Evolutionary conservation across 2,797 vertebrate genomes (phyloP).

Genomic region (Spinibarbus caldwelli): DNA sequence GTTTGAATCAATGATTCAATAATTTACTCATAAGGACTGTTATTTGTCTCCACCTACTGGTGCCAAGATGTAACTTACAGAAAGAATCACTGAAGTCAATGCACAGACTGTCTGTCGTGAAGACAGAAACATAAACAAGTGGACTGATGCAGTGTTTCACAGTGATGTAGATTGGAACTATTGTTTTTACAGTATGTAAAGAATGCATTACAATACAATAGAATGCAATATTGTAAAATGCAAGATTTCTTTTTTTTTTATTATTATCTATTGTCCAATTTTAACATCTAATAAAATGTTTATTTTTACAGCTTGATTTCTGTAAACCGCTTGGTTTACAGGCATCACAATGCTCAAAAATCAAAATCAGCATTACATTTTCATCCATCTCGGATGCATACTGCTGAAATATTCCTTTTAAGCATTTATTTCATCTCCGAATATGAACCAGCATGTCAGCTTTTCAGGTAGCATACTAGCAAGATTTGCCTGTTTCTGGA

Average conservation of each 20-base stretch:
- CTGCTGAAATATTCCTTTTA: not conserved
- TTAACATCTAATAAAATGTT: not conserved
- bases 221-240: not conserved
- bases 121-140: too few relatives aligned
- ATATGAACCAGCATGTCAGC: slow-evolving; percentile 27
- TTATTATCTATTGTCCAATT: not conserved
- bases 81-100: too few relatives aligned
- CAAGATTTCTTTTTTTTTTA: too few relatives aligned
- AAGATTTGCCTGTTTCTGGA: slow-evolving; percentile 8
- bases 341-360: not conserved
- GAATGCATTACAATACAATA: not conserved
- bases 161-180: too few relatives aligned
- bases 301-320: not conserved
- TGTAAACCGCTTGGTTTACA: not conserved
- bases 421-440: slow-evolving; percentile 24
- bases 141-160: too few relatives aligned
- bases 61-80: too few relatives aligned
- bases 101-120: too few relatives aligned
- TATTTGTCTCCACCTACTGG: too few relatives aligned
- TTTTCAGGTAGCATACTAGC: not conserved
- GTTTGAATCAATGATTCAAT: too few relatives aligned
- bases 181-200: too few relatives aligned
- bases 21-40: too few relatives aligned
- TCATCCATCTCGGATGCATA: not conserved
- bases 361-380: not conserved